Base-by-base conservation (phyloP, 2,888 invertebrate species). In the Stenurella melanura region DNA sequence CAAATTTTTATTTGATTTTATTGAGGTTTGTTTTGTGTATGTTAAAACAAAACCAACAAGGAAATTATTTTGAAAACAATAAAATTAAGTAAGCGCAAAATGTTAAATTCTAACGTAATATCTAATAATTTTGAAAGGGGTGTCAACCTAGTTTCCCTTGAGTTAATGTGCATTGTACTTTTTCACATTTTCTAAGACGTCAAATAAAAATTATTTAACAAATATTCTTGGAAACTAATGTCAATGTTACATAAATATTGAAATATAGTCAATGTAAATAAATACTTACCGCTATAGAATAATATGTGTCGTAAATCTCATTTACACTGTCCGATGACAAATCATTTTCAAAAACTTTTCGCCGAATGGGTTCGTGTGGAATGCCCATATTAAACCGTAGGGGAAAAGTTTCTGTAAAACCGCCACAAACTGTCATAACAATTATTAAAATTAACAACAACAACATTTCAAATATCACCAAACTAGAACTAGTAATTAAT, bases 381-480 rank as follows among this genome's bases (percentile, higher is more conserved):
- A 61, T 30, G 5, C 0, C 30, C 69, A 69, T 11, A 11, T 18
- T 30, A 0, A 70, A 11, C n/a, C 70, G 18, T 19, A 60, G 6
- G 10, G 70, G 70, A n/a, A 70, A 61, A 30, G 54, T 54, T 54
- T 54, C 56, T 18, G 54, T n/a, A 50, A 26, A 54, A 15, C 54
- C 61, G 17, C 63, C 72, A 17, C 72, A 72, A 15, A 72, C 61
- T 38, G 63, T 18, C 63, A 63, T 21, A 26, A 50, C n/a, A 54
- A 72, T 18, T 11, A 72, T 50, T 18, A 54, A 17, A 50, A 26
- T 54, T 19, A 72, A 17, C 17, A 72, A 50, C 15, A 72, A 61
- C 72, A 72, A 63, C 72, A 72, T 72, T 26, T 72, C 72, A 72
- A 26, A 56, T 19, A 15, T 26, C 42, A 50, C 21, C 57, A 18